Evolutionary conservation across 2,888 invertebrate species (phyloP).

Genomic region (Monopis laevigella): DNA sequence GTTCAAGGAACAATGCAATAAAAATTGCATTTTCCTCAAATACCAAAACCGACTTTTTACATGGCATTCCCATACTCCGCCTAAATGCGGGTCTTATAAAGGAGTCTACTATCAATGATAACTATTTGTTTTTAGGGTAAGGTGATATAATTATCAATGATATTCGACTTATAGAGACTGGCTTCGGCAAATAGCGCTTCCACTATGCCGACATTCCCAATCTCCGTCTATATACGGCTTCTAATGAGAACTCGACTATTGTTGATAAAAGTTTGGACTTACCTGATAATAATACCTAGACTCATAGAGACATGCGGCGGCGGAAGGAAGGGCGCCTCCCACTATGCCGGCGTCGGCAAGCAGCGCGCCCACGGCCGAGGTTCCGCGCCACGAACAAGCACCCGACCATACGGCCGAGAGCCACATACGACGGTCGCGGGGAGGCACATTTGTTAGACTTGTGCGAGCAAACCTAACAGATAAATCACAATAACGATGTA

Average conservation of each 20-base stretch:
- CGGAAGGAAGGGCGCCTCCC: too few relatives aligned
- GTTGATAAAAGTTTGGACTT: constrained; percentile 16
- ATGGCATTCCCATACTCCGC: too few relatives aligned
- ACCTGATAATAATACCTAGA: constrained; percentile 81
- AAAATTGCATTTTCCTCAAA: too few relatives aligned
- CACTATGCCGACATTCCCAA: neutral
- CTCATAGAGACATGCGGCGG: constrained; percentile 79
- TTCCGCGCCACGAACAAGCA: constrained; percentile 73
- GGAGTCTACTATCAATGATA: too few relatives aligned
- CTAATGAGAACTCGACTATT: too few relatives aligned
- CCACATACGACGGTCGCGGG: constrained; percentile 45
- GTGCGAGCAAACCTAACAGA: constrained; percentile 46
- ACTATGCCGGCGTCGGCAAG: constrained; percentile 44
- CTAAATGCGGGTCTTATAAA: too few relatives aligned
- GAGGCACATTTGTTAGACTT: constrained; percentile 44
- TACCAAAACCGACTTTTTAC: too few relatives aligned
- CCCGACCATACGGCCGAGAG: constrained; percentile 35
- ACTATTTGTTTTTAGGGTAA: too few relatives aligned
- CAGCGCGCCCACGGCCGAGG: constrained; percentile 74
- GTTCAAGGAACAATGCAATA: too few relatives aligned
- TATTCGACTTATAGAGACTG: too few relatives aligned
- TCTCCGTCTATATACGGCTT: neutral
- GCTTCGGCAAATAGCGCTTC: too few relatives aligned
- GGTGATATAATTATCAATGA: too few relatives aligned
- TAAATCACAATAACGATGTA: constrained; percentile 11